phyloP scores from a whole-genome alignment of 23 tunicate species.

The Botrylloides violaceus region DNA sequence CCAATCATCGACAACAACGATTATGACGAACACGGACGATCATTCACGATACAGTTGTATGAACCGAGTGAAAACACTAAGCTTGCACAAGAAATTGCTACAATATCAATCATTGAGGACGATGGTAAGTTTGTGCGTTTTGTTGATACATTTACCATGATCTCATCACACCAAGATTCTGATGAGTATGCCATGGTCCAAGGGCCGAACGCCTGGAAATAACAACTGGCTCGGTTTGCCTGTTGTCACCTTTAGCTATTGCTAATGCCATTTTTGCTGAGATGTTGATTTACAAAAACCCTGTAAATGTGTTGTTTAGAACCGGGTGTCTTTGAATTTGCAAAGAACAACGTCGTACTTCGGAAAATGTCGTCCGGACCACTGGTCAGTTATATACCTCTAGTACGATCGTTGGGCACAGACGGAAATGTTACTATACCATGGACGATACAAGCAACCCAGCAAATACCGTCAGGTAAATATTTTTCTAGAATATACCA shows the following conservation, averaged over 20 bases:
- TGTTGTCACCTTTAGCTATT: too few relatives aligned
- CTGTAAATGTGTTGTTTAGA: too few relatives aligned
- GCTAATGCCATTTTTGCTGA: too few relatives aligned
- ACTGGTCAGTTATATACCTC: conserved; percentile 52
- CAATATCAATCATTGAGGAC: conserved; percentile 94
- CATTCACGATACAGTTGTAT: conserved; percentile 64
- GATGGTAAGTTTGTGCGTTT: conserved; percentile 49
- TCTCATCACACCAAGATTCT: neutral
- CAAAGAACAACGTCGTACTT: conserved; percentile 68
- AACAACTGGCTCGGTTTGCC: too few relatives aligned
- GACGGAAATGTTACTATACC: conserved; percentile 68
- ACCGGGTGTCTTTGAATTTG: conserved; percentile 85
- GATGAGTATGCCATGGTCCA: too few relatives aligned
- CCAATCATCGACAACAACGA: conserved; percentile 96
- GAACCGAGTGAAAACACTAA: conserved; percentile 95
- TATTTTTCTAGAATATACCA: too few relatives aligned
- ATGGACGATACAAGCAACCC: conserved; percentile 32
- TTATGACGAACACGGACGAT: conserved; percentile 74
- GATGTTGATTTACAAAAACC: too few relatives aligned
- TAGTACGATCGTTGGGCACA: conserved; percentile 83
- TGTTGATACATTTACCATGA: too few relatives aligned
- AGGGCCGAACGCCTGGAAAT: too few relatives aligned
- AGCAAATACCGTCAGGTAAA: conserved; percentile 20
- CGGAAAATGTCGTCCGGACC: conserved; percentile 31
- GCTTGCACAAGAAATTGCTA: conserved; percentile 55